Percentiles rank a stretch among this genome's conserved stretches.
Evolutionary conservation across 2,113 vertebrate species (phyloP).

Genomic region (Chaetorhynchus papuensis): DNA sequence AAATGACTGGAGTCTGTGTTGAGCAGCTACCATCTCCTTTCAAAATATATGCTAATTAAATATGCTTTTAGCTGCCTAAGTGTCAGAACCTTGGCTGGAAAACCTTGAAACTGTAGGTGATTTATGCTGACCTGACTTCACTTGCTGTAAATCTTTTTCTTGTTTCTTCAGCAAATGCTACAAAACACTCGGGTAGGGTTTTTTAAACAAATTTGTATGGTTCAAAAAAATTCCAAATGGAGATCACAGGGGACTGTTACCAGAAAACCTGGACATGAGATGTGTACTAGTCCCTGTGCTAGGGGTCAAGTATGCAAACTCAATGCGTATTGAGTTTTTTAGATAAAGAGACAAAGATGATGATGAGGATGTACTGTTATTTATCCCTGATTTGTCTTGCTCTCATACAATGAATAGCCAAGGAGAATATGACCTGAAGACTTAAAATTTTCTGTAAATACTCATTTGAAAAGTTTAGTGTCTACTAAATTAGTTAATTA

Average conservation of each 20-base stretch:
- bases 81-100: neutral
- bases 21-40: neutral
- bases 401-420: neutral
- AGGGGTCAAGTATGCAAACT: neutral
- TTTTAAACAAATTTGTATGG: neutral
- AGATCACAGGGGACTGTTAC: neutral
- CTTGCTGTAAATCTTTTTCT: neutral
- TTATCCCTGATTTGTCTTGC: neutral
- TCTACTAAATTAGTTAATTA: neutral
- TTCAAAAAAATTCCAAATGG: neutral
- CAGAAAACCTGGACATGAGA: neutral
- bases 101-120: neutral
- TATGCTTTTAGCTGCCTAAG: neutral
- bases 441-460: neutral
- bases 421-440: neutral
- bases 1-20: neutral
- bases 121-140: neutral
- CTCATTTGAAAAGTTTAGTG: neutral
- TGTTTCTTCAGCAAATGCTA: neutral
- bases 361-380: neutral
- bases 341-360: neutral
- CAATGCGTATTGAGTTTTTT: neutral
- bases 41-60: neutral
- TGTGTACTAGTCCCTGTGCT: neutral
- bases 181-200: accelerated